A percentile compares a stretch with the other conserved stretches of the same genome.
Evolutionary conservation across 2,888 invertebrate species (phyloP).

Genomic region (Leptopilina myrica): DNA sequence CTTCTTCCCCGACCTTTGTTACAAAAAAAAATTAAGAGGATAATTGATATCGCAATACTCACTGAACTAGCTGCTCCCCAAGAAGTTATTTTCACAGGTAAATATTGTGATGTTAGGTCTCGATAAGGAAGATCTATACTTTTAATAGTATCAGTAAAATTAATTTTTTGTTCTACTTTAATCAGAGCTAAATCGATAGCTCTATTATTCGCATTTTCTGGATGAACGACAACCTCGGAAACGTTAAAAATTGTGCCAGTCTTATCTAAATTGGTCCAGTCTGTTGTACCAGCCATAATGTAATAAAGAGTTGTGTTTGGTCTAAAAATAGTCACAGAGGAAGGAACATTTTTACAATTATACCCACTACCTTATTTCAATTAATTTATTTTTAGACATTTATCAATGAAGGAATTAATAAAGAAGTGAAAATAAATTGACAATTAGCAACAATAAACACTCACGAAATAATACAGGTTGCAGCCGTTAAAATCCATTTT

Average conservation of each 20-base stretch:
- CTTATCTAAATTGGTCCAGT: slow-evolving; percentile 17
- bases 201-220: background rate
- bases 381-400: background rate
- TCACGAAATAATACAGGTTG: slow-evolving; percentile 11
- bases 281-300: slow-evolving; percentile 2
- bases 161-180: background rate
- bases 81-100: background rate
- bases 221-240: background rate
- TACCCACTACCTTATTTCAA: background rate
- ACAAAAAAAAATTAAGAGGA: too few relatives aligned
- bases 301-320: background rate
- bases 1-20: too few relatives aligned
- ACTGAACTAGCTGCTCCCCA: background rate
- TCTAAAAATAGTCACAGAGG: background rate
- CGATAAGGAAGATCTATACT: background rate
- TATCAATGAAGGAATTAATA: too few relatives aligned
- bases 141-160: background rate
- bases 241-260: background rate
- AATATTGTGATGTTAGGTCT: background rate
- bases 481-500: slow-evolving; percentile 25
- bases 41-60: background rate
- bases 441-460: background rate
- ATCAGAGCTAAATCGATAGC: slow-evolving; percentile 15
- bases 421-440: too few relatives aligned
- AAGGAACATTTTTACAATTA: too few relatives aligned